These are phyloP conservation scores for Canis aureus DNA, from an alignment of 2,113 vertebrate genomes.

Conservation along the genomic window DNA sequence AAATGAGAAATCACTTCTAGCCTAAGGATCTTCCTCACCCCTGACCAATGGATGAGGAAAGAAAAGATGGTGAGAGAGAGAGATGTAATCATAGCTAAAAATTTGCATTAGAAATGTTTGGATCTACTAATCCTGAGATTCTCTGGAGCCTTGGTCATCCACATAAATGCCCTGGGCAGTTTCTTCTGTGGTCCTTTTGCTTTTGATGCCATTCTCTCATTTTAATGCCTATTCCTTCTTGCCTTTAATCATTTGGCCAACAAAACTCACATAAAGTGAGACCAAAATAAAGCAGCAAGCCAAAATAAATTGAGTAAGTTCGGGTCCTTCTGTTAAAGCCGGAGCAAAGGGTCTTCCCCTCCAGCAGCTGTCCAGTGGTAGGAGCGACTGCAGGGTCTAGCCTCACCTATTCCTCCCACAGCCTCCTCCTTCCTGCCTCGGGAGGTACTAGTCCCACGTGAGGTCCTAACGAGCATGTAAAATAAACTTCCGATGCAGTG, in stretches of 20 bases:
- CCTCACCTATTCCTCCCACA: background rate
- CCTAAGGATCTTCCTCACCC: background rate
- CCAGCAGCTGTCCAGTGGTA: background rate
- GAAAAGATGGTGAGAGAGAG: background rate
- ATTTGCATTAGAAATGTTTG: background rate
- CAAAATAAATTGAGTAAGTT: background rate
- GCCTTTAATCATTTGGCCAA: background rate
- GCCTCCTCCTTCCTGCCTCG: background rate
- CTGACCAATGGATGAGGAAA: background rate
- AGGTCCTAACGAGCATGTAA: background rate
- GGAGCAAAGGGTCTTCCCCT: background rate
- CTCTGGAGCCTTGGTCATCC: background rate
- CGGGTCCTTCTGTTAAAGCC: background rate
- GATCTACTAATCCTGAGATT: background rate
- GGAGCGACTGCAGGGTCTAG: no score
- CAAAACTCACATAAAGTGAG: background rate
- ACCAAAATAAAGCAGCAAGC: background rate
- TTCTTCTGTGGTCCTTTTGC: background rate
- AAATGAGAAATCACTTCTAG: background rate
- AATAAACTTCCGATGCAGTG: background rate
- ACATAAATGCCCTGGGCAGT: background rate
- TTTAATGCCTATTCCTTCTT: background rate
- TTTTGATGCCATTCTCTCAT: background rate
- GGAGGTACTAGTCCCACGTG: background rate
- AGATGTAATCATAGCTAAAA: background rate